Base-by-base conservation (phyloP, 2,888 invertebrate genomes). In the Hybos culiciformis region DNA sequence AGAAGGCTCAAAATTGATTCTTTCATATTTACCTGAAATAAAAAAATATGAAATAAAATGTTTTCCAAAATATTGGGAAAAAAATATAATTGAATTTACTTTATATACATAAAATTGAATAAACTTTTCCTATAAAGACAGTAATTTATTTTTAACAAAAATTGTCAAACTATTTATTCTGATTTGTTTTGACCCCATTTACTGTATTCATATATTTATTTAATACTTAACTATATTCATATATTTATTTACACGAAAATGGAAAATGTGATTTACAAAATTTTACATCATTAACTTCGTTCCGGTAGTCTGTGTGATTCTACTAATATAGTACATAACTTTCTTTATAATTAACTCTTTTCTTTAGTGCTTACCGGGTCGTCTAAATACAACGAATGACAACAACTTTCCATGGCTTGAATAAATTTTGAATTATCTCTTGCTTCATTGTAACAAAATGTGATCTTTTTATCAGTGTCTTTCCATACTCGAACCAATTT, bases 361-460 rank as follows among this genome's bases (percentile, higher is more conserved):
- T n/a, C n/a, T n/a, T 12, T 43, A n/a, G n/a, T n/a, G n/a, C 49
- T 50, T 49, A 88, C 91, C 4, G 94, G 94, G 66, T 90, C 88
- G 58, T 92, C 90, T 46, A 93, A 71, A 60, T 92, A 91, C 17
- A 96, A 69, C 0, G 92, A 87, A 59, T 93, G 93, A 54, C 93
- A 93, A 59, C 92, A 91, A 54, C 88, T 86, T 62, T 94, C 94
- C 73, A 94, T 77, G 0, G 91, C 86, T 60, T 86, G 85, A 45
- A 94, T 87, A 55, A 90, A 94, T 60, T 92, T 93, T 0, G 93
- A 91, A 59, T 93, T 96, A 62, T 94, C 94, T 53, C 87, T 84
- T 0, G 94, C 92, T 62, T 96, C 94, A 58, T 92, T 93, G 61
- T 90, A 92, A 57, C 92, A 92, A 60, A 88, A 90, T 0, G 87